A percentile compares a stretch with the other conserved stretches of the same genome.
Evolutionary conservation across 2,888 invertebrate genomes (phyloP).

Genomic region (Heterodera filipjevi): DNA sequence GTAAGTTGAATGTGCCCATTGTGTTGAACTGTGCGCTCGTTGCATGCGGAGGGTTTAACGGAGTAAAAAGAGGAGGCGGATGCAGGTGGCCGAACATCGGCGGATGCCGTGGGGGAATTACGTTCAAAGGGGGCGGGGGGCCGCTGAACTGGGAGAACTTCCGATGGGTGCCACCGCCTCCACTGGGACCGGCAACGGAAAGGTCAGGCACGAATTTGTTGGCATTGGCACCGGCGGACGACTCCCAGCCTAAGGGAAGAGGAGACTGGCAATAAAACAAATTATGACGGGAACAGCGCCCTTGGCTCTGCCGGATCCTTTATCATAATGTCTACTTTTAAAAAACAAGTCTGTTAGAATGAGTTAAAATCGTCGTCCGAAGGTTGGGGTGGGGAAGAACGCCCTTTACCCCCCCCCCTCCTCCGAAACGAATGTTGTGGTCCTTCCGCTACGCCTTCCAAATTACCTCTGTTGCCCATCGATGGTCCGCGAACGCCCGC

Average conservation of each 20-base stretch:
- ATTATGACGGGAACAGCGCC: too few relatives aligned
- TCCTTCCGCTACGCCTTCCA: too few relatives aligned
- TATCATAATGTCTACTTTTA: too few relatives aligned
- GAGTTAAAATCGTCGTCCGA: too few relatives aligned
- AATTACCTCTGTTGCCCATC: conserved; percentile 31
- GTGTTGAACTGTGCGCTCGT: conserved; percentile 2
- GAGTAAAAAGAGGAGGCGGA: conserved; percentile 38
- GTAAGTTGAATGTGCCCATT: conserved; percentile 32
- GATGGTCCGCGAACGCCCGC: conserved; percentile 28
- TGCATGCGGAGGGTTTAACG: conserved; percentile 23
- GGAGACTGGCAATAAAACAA: too few relatives aligned
- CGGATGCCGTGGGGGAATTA: conserved; percentile 27
- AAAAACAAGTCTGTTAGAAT: too few relatives aligned
- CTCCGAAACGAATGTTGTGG: too few relatives aligned
- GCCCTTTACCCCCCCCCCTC: too few relatives aligned
- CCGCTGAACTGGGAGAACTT: conserved; percentile 34
- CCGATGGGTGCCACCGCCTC: conserved; percentile 30
- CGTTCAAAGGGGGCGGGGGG: conserved; percentile 31
- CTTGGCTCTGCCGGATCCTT: too few relatives aligned
- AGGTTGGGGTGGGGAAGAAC: too few relatives aligned
- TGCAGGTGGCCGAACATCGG: conserved; percentile 21
- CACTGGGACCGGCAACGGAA: conserved; percentile 16
- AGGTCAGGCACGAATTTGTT: conserved; percentile 13
- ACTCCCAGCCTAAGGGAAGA: conserved; percentile 21
- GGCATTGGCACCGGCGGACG: conserved; percentile 1